Percentiles rank a stretch among this genome's conserved stretches.
Evolutionary conservation across 2,888 invertebrate species (phyloP).

Genomic region (Cremastobaeus sp.): DNA sequence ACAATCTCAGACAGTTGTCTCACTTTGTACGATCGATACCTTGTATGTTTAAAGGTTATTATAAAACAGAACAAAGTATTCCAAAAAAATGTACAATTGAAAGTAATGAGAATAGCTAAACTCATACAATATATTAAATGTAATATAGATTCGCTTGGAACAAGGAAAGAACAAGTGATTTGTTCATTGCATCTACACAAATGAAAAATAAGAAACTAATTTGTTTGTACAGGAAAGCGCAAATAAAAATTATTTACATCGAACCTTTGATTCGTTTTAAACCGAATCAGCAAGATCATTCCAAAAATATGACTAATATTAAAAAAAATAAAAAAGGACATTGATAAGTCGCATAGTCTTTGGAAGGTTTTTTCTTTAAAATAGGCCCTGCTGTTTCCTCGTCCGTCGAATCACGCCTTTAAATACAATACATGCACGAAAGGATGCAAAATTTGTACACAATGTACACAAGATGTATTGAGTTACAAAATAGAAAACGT

Average conservation of each 20-base stretch:
- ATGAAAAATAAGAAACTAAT: neutral
- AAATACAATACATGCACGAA: conserved; percentile 75
- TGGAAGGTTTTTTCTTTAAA: no score
- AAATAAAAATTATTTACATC: conserved; percentile 24
- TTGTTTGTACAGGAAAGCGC: neutral
- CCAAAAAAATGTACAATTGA: conserved; percentile 13
- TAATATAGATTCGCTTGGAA: conserved; percentile 25
- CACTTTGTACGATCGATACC: conserved; percentile 50
- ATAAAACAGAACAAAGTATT: conserved; percentile 6
- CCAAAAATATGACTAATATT: neutral
- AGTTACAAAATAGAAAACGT: conserved; percentile 64
- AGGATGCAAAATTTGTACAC: conserved; percentile 73
- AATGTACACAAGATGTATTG: conserved; percentile 69
- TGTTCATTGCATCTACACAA: neutral
- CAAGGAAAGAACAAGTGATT: conserved; percentile 34
- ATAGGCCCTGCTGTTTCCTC: conserved; percentile 14
- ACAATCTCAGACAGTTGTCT: conserved; percentile 33
- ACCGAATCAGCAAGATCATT: neutral
- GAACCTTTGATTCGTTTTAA: neutral
- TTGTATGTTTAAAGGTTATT: conserved; percentile 38
- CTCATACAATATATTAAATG: conserved; percentile 29
- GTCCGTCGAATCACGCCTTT: conserved; percentile 63
- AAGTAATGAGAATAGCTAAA: conserved; percentile 22
- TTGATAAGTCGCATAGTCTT: no score
- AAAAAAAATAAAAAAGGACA: conserved; percentile 5